A percentile compares a stretch with the other conserved stretches of the same genome.
phyloP scores from a whole-genome alignment of 1,140 invertebrate species.

The Neomicropteryx cornuta region DNA sequence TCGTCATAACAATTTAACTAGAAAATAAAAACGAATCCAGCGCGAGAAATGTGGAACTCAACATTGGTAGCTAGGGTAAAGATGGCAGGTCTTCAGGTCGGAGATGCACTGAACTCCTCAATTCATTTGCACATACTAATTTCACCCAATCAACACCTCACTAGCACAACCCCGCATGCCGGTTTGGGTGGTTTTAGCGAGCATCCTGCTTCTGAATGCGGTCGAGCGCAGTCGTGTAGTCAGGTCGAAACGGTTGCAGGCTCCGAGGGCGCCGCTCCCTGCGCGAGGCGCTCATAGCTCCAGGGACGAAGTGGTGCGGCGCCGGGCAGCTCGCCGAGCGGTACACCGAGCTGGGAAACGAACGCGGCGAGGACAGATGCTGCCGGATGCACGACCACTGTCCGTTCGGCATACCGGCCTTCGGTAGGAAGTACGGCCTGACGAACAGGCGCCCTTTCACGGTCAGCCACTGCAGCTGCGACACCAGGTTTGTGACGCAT shows the following conservation, averaged over 20 bases:
- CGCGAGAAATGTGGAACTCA: too few relatives aligned
- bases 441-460: constrained; percentile 77
- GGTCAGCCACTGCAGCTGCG: constrained; percentile 77
- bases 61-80: too few relatives aligned
- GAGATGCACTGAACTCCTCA: constrained; percentile 3
- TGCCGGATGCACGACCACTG: constrained; percentile 73
- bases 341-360: constrained; percentile 58
- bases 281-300: constrained; percentile 50
- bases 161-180: background rate
- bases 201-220: background rate
- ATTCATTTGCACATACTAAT: background rate
- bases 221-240: background rate
- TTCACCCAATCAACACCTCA: background rate
- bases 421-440: constrained; percentile 55
- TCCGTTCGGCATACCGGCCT: constrained; percentile 53
- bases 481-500: constrained; percentile 55
- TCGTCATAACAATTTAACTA: too few relatives aligned
- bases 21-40: too few relatives aligned
- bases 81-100: too few relatives aligned
- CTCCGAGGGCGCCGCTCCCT: constrained; percentile 35
- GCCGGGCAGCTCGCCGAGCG: constrained; percentile 50
- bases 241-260: background rate
- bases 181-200: background rate
- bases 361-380: constrained; percentile 60
- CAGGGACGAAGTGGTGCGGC: constrained; percentile 80